Conservation (phyloP, 2,113 vertebrate species). For the Paratilapia polleni region DNA sequence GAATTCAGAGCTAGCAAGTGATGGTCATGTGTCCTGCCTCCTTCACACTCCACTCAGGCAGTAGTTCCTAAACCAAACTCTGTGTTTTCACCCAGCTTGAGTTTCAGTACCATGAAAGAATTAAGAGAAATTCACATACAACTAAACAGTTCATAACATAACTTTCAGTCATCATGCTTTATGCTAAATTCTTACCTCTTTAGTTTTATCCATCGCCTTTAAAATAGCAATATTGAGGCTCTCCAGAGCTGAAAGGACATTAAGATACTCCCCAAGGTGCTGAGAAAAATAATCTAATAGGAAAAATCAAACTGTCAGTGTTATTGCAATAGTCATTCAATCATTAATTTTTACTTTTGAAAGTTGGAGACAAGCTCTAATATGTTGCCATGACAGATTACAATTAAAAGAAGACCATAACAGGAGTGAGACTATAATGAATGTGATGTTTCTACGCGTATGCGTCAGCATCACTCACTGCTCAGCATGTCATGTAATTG, state of each 20-base stretch:
- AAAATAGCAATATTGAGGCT: constrained; percentile 90
- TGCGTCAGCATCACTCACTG: neutral
- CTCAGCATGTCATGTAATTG: neutral
- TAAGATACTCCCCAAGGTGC: constrained; percentile 91
- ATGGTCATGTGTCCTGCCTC: neutral
- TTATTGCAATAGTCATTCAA: neutral
- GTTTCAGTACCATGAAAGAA: neutral
- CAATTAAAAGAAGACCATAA: neutral
- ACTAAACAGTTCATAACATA: neutral
- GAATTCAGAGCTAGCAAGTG: neutral
- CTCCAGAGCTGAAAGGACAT: constrained; percentile 92
- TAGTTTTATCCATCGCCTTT: constrained; percentile 96
- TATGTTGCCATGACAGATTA: neutral
- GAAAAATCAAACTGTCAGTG: constrained; percentile 30
- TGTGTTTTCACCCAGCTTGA: neutral
- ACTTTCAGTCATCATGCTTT: neutral
- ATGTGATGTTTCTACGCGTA: neutral
- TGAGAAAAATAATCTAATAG: constrained; percentile 92
- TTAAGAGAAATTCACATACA: neutral
- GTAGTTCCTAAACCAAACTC: neutral
- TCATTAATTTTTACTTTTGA: neutral
- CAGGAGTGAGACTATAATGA: neutral
- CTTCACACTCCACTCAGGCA: too few relatives aligned
- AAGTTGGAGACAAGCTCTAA: neutral
- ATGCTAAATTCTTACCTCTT: constrained; percentile 83